Percentiles rank a stretch among this genome's conserved stretches.
Conservation (phyloP, 2,113 vertebrate genomes). For the Catharus minimus region DNA sequence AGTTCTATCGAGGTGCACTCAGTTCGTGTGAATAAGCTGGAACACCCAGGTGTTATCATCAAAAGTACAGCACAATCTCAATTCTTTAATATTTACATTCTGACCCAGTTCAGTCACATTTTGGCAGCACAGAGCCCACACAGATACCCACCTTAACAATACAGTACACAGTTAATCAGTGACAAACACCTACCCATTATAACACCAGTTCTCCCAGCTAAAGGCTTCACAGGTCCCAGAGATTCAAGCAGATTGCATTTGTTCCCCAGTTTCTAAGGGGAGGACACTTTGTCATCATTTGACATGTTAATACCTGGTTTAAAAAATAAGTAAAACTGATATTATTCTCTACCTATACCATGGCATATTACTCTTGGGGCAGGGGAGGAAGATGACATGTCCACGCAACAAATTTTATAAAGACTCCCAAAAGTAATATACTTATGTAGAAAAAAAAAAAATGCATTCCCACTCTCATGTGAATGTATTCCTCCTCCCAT, state of each 20-base stretch:
- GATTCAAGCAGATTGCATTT: neutral
- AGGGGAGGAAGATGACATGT: neutral
- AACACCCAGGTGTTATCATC: neutral
- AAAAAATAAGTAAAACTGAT: neutral
- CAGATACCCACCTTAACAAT: neutral
- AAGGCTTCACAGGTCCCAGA: neutral
- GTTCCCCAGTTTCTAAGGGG: neutral
- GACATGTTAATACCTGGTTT: neutral
- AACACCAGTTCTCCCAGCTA: neutral
- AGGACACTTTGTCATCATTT: neutral
- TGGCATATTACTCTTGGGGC: neutral
- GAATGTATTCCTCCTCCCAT: neutral
- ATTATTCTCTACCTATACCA: neutral
- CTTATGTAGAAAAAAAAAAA: neutral
- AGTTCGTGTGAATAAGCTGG: neutral
- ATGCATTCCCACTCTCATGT: rapidly evolving
- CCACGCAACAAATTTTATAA: neutral
- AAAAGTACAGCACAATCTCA: neutral
- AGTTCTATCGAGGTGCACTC: neutral
- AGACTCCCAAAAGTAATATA: neutral
- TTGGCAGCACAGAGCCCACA: neutral
- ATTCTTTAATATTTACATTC: neutral
- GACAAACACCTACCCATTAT: neutral
- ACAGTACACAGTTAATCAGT: neutral
- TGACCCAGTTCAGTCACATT: neutral